Evolutionary conservation across 2,113 vertebrate species (phyloP).

Genomic region (Lanius collurio): DNA sequence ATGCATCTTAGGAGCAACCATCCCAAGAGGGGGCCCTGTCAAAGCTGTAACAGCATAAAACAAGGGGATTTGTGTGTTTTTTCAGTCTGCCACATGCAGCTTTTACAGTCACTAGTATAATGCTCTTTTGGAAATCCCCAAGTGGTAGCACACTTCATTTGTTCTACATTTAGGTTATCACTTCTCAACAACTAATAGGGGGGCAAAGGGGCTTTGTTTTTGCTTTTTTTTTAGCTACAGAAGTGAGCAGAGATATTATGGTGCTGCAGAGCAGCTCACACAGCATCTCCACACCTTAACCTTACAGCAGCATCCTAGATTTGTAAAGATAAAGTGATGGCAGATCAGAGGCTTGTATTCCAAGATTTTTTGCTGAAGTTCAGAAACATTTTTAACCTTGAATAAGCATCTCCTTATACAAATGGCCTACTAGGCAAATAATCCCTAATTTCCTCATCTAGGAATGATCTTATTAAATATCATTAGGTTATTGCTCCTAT

Average conservation of each 20-base stretch:
- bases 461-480: not conserved
- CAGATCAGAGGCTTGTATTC: not conserved
- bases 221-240: not conserved
- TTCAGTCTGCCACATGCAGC: not conserved
- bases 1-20: not conserved
- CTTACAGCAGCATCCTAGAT: not conserved
- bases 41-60: slow-evolving; percentile 4
- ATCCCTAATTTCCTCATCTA: not conserved
- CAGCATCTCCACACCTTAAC: not conserved
- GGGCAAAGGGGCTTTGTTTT: not conserved
- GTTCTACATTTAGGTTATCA: not conserved
- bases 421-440: not conserved
- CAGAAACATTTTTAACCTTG: not conserved
- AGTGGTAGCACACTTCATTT: not conserved
- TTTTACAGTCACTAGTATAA: not conserved
- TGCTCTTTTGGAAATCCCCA: not conserved
- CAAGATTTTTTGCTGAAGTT: not conserved
- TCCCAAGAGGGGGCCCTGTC: not conserved
- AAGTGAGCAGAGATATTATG: not conserved
- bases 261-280: not conserved
- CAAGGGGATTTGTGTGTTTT: not conserved
- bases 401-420: not conserved
- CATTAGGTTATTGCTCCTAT: not conserved
- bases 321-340: not conserved
- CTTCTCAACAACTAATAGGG: not conserved